Evolutionary conservation across 2,888 invertebrate species (phyloP), one percentile per base, ranked within the genome.

Genomic region (Eilema depressum): DNA sequence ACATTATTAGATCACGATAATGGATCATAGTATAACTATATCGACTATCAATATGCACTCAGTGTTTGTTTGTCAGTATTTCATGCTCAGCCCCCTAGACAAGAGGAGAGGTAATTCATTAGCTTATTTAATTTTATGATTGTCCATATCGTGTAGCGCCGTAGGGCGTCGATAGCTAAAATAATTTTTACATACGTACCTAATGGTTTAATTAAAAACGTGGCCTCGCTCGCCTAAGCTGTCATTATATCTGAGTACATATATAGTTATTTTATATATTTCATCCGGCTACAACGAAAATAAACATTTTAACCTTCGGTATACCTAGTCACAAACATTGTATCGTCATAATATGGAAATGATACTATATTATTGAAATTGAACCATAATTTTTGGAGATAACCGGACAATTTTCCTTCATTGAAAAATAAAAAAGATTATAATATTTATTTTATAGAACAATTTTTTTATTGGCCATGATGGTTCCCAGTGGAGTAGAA

Each of bases 191-290:
- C 28, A 60, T 60, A 26, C 57, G 74, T 74, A 81, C 77, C 75
- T 87, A 86, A 87, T 87, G 82, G 83, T 86, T 89, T 87, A 87
- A 88, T 88, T 86, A 86, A 84, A 79, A 83, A 75, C 60, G 33
- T 76, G 86, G 81, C 90, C 89, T 89, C 81, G 89, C 63, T 76
- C 78, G 76, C 82, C 77, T 79, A 78, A 82, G 75, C 71, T 76
- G 71, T 80, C 73, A 86, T 86, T 85, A 86, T 83, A 76, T 71
- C 73, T 79, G 74, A 53, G 71, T 74, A 75, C 66, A 65, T 80
- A 81, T 66, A 70, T 68, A 56, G 62, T 78, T 81, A 81, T 83
- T 78, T 85, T 25, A 20, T 41, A 84, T 88, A 86, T 86, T 86
- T 83, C 81, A 86, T 81, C 77, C 79, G 79, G 71, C 70, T 77